These are phyloP conservation scores for Crenichthys baileyi DNA, from an alignment of 2,797 vertebrate genomes.

Conservation along the genomic window DNA sequence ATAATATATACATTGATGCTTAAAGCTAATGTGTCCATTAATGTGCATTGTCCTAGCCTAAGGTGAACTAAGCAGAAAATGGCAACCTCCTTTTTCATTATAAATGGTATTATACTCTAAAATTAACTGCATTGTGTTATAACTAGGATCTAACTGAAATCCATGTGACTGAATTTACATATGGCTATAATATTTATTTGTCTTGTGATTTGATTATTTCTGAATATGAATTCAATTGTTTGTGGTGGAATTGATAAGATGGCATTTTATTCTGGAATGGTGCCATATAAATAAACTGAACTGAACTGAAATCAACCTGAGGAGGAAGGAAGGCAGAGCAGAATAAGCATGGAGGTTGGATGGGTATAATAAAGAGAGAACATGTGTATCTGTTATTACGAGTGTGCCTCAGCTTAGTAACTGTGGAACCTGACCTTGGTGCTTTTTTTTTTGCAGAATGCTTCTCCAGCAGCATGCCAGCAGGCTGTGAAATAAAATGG, in stretches of 20 bases:
- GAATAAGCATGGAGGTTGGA: conserved; percentile 40
- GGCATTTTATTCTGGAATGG: not conserved
- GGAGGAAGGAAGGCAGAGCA: conserved; percentile 5
- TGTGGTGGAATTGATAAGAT: not conserved
- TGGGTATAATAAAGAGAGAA: conserved; percentile 29
- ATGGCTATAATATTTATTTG: not conserved
- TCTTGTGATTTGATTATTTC: not conserved
- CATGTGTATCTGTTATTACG: conserved; percentile 45
- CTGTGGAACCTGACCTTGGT: conserved; percentile 75
- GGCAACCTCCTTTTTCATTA: not conserved
- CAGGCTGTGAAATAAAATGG: conserved; percentile 83
- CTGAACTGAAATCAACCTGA: not conserved
- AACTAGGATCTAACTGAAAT: not conserved
- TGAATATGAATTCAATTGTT: not conserved
- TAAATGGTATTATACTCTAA: not conserved
- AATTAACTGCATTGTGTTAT: not conserved
- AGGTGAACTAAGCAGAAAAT: not conserved
- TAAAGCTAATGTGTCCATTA: too few relatives aligned
- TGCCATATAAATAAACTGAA: not conserved
- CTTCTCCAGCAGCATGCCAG: conserved; percentile 72
- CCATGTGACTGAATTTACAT: not conserved
- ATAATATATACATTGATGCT: too few relatives aligned
- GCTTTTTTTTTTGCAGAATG: conserved; percentile 67
- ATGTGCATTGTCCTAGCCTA: not conserved
- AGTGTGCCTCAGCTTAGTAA: conserved; percentile 55